Evolutionary conservation across 2,888 invertebrate genomes (phyloP).

Genomic region (Homarus gammarus): DNA sequence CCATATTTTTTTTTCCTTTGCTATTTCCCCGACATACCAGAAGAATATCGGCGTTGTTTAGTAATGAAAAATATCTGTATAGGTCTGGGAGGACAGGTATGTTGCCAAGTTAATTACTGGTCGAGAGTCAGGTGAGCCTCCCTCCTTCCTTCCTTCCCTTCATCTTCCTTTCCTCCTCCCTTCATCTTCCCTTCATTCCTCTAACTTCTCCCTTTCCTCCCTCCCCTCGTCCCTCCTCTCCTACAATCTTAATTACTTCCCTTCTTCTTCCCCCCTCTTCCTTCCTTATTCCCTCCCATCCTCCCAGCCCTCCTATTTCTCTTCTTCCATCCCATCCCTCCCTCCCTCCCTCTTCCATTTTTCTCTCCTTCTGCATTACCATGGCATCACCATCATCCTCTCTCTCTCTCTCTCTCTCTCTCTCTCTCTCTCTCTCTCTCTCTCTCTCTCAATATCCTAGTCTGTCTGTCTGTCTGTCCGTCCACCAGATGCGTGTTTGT

Average conservation of each 20-base stretch:
- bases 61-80: not conserved
- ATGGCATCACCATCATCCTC: not conserved
- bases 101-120: not conserved
- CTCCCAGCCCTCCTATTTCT: too few relatives aligned
- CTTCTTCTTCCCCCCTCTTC: too few relatives aligned
- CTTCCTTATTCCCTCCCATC: too few relatives aligned
- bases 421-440: constrained; percentile 37
- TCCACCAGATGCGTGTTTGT: too few relatives aligned
- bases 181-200: constrained; percentile 18
- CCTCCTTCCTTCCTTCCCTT: not conserved
- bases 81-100: not conserved
- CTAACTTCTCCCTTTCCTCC: too few relatives aligned
- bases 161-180: constrained; percentile 23
- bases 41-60: constrained; percentile 9
- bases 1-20: not conserved
- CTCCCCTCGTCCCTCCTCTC: too few relatives aligned
- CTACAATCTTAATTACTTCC: too few relatives aligned
- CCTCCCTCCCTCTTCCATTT: too few relatives aligned
- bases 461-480: too few relatives aligned
- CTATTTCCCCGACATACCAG: not conserved
- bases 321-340: too few relatives aligned
- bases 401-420: constrained; percentile 15
- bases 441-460: constrained; percentile 14
- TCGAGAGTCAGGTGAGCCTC: not conserved
- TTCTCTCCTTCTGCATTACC: not conserved